Evolutionary conservation across 2,113 vertebrate genomes (phyloP).

Genomic region (Aphyosemion australe): DNA sequence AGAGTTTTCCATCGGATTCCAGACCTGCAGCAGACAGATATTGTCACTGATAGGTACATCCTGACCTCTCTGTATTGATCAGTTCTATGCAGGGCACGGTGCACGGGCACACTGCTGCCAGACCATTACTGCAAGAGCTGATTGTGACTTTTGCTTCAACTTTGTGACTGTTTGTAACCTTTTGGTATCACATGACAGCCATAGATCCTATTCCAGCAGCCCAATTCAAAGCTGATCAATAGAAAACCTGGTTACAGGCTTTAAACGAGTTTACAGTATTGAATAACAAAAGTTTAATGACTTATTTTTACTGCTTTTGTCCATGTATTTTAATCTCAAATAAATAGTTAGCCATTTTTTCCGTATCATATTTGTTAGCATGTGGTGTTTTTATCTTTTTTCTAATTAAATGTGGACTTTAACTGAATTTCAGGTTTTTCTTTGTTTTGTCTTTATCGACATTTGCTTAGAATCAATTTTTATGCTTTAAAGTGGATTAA

Average conservation of each 20-base stretch:
- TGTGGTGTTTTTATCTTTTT: too few species aligned
- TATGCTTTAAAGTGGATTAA: too few species aligned
- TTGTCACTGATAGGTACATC: slow-evolving; percentile 14
- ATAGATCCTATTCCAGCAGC: background rate
- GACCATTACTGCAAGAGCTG: slow-evolving; percentile 12
- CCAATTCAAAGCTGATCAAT: background rate
- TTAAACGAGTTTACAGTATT: background rate
- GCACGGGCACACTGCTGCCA: slow-evolving; percentile 23
- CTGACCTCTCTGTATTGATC: slow-evolving; percentile 38
- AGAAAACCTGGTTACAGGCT: accelerated
- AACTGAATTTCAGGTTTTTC: too few species aligned
- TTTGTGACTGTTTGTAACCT: slow-evolving; percentile 1
- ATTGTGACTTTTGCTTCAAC: slow-evolving; percentile 2
- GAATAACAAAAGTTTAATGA: too few species aligned
- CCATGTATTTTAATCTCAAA: too few species aligned
- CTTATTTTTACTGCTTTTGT: too few species aligned
- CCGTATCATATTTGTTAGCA: too few species aligned
- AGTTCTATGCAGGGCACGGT: slow-evolving; percentile 34
- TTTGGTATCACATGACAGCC: slow-evolving; percentile 4
- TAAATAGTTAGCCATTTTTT: too few species aligned
- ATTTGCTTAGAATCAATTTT: too few species aligned
- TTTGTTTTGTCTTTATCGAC: too few species aligned
- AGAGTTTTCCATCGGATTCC: slow-evolving; percentile 44
- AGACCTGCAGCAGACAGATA: slow-evolving; percentile 28
- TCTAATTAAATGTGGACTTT: too few species aligned